A percentile compares a stretch with the other conserved stretches of the same genome.
These are phyloP conservation scores for Threskiornis aethiopicus DNA, from an alignment of 2,797 vertebrate genomes.

Conservation along the genomic window DNA sequence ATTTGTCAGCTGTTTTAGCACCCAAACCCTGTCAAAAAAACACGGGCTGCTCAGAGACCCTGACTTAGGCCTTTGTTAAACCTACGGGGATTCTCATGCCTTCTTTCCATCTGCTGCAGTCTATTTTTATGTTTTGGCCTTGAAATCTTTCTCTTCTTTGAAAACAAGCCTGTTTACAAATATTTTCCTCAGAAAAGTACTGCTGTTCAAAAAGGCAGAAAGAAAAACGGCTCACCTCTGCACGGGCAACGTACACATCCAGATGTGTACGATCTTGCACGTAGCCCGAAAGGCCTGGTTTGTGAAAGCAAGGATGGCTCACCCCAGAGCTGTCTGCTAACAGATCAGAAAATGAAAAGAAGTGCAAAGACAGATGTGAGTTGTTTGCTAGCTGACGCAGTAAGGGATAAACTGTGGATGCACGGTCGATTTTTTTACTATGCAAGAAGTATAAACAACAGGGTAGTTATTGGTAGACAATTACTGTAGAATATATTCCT, in stretches of 20 bases:
- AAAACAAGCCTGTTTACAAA: not conserved
- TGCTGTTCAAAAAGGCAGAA: not conserved
- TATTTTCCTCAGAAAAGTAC: not conserved
- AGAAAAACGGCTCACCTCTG: not conserved
- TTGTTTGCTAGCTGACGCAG: not conserved
- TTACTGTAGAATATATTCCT: not conserved
- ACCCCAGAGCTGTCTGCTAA: not conserved
- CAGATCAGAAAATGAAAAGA: not conserved
- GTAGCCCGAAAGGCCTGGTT: not conserved
- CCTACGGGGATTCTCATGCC: not conserved
- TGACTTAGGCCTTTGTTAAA: not conserved
- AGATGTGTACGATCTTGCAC: not conserved
- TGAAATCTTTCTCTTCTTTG: not conserved
- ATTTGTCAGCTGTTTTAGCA: not conserved
- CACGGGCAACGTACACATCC: fast-evolving
- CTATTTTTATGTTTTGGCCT: not conserved
- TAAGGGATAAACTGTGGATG: not conserved
- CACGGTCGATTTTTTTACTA: fast-evolving
- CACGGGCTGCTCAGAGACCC: not conserved
- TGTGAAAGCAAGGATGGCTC: not conserved
- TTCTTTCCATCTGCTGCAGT: not conserved
- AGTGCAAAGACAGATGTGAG: not conserved
- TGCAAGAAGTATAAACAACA: not conserved
- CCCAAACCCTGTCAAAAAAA: not conserved
- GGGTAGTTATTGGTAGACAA: not conserved